Base-by-base conservation (phyloP, 2,113 vertebrate genomes). In the Coregonus clupeaformis region DNA sequence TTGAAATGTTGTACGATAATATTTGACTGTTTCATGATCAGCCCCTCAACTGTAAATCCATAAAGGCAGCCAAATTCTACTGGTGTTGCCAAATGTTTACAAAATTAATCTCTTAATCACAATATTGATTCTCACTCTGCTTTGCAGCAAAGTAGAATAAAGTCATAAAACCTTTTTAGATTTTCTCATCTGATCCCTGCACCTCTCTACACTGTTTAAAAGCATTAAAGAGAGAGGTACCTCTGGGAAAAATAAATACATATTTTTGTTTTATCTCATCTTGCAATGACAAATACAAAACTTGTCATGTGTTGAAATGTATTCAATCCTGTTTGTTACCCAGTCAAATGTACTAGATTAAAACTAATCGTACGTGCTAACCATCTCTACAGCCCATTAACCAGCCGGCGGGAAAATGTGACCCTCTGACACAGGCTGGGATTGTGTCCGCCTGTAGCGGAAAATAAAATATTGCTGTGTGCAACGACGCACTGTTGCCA, bases 401-500 rank as follows among this genome's bases (percentile, higher is more conserved):
- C 89, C 89, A 90, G 85, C 86, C 82, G 88, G 86, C 66, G n/a
- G 85, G 86, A 87, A 90, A 85, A 90, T 87, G 87, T 89, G 89
- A 90, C 85, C 85, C 74, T 59, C 59, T 88, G 88, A 92, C 87
- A 92, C 89, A 87, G 85, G 80, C 76, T 62, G 86, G 86, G 74
- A 86, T 91, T 92, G 89, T 91, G 84, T 83, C 86, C 77, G 72
- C 85, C 80, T 84, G 80, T 69, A 75, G 79, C 89, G 90, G 88
- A 89, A 92, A 91, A 89, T 88, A 90, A 91, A 92, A 92, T 91
- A 90, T 93, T 90, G 89, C 86, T 90, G 82, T 89, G 89, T 88
- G 86, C 81, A 89, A 82, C 81, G 87, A 82, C 85, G 84, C 87
- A 86, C 86, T 90, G 92, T 93, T 94, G 86, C 92, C 89, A 92